A percentile compares a stretch with the other conserved stretches of the same genome.
These are phyloP conservation scores for Athene noctua DNA, from an alignment of 2,113 vertebrate genomes.

Conservation along the genomic window DNA sequence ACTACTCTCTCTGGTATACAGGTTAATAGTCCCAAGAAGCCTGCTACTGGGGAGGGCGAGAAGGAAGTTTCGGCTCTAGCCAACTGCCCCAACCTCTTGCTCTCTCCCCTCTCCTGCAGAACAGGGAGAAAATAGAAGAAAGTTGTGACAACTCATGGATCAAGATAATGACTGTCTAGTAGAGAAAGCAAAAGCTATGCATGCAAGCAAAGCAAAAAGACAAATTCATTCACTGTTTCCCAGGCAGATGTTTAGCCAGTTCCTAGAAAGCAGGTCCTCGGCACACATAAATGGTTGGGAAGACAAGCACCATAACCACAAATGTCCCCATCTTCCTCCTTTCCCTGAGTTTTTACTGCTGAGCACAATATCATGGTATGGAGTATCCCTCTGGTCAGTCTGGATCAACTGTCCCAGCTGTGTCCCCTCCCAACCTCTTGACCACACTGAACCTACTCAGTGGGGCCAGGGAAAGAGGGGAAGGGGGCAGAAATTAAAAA, in stretches of 20 bases:
- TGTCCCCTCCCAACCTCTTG: not conserved
- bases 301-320: not conserved
- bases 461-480: not conserved
- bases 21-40: not conserved
- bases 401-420: not conserved
- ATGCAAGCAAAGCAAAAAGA: not conserved
- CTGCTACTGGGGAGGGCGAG: accelerated
- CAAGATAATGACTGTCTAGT: not conserved
- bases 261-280: not conserved
- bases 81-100: not conserved
- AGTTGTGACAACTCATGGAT: not conserved
- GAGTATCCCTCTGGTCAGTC: not conserved
- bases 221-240: not conserved
- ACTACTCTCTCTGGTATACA: not conserved
- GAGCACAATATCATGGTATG: not conserved
- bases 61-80: not conserved
- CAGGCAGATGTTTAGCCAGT: not conserved
- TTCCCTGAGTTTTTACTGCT: not conserved
- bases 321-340: not conserved
- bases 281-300: accelerated
- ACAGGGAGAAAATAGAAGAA: not conserved
- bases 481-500: not conserved
- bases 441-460: not conserved
- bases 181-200: not conserved
- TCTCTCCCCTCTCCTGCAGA: not conserved